Percentiles rank a stretch among this genome's conserved stretches.
These are phyloP conservation scores for Otis tarda DNA, from an alignment of 2,113 vertebrate genomes.

Conservation along the genomic window DNA sequence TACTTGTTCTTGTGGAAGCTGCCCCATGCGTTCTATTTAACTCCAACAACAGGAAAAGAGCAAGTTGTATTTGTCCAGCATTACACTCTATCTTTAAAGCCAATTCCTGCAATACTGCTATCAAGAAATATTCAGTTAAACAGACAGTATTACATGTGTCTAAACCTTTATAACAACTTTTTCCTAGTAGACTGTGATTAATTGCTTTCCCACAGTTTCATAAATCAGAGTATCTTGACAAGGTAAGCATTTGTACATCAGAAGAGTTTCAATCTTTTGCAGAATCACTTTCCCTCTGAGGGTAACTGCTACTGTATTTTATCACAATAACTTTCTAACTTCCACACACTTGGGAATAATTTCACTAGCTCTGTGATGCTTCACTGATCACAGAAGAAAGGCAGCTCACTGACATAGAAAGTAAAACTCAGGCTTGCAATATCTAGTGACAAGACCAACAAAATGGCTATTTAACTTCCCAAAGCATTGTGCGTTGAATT, in stretches of 20 bases:
- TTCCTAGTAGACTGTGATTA: not conserved
- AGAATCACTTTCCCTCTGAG: not conserved
- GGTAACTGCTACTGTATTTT: not conserved
- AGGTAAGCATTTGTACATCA: not conserved
- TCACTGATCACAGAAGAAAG: not conserved
- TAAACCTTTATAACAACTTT: not conserved
- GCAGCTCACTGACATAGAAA: not conserved
- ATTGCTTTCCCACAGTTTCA: not conserved
- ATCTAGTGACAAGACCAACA: not conserved
- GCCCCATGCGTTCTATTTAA: fast-evolving
- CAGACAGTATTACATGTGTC: not conserved
- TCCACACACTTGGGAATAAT: not conserved
- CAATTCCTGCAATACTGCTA: not conserved
- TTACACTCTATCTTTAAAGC: not conserved
- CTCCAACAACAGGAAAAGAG: not conserved
- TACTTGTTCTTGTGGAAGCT: not conserved
- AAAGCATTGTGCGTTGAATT: not conserved
- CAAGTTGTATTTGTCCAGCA: not conserved
- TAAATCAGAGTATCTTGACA: not conserved
- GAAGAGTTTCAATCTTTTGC: not conserved
- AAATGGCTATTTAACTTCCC: not conserved
- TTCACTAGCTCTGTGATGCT: not conserved
- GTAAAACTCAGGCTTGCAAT: not conserved
- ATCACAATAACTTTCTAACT: not conserved
- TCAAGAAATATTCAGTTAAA: not conserved